Percentiles rank a stretch among this genome's conserved stretches.
These are phyloP conservation scores for Ligdia adustata DNA, from an alignment of 2,888 invertebrate genomes.

Conservation along the genomic window DNA sequence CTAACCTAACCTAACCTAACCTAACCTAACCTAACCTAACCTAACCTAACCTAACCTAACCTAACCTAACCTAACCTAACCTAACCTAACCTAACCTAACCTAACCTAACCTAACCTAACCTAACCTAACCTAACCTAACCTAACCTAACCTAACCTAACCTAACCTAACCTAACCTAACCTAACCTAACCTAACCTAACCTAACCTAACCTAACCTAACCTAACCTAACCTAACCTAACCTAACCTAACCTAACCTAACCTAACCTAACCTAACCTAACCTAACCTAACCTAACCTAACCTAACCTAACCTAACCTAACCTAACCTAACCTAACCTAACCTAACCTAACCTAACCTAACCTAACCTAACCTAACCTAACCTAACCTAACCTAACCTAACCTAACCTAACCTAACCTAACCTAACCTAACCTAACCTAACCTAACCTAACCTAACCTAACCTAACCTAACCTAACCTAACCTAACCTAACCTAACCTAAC, in stretches of 20 bases:
- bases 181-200: constrained; percentile 24
- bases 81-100: constrained; percentile 24
- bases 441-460: constrained; percentile 11
- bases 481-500: constrained; percentile 24
- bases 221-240: constrained; percentile 18
- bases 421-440: constrained; percentile 14
- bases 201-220: constrained; percentile 22
- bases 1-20: constrained; percentile 26
- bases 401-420: constrained; percentile 27
- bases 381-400: constrained; percentile 24
- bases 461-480: constrained; percentile 23
- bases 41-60: no score
- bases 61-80: constrained; percentile 23
- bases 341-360: constrained; percentile 21
- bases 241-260: constrained; percentile 24
- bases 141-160: constrained; percentile 14
- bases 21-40: constrained; percentile 24
- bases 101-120: constrained; percentile 18
- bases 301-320: constrained; percentile 24
- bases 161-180: constrained; percentile 17
- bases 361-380: constrained; percentile 26
- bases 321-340: constrained; percentile 21
- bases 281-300: constrained; percentile 24
- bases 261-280: constrained; percentile 24
- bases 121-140: constrained; percentile 5